phyloP scores from a whole-genome alignment of 2,888 invertebrate species.

The Elaeidobius kamerunicus region DNA sequence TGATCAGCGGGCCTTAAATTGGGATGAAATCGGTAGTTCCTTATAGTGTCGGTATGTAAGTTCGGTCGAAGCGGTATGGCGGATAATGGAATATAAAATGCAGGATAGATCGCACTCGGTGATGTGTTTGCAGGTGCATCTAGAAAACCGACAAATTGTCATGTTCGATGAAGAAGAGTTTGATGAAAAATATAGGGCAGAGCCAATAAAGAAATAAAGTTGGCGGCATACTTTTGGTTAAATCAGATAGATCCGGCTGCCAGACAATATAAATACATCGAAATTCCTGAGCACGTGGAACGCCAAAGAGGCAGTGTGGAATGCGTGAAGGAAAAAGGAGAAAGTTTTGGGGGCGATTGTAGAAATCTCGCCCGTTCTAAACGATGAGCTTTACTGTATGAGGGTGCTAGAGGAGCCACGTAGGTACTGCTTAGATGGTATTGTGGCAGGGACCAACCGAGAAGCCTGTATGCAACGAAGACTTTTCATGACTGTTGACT shows the following conservation, averaged over 20 bases:
- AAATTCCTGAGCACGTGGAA: conserved; percentile 3
- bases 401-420: no score
- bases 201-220: neutral
- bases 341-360: no score
- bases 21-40: neutral
- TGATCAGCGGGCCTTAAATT: neutral
- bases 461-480: no score
- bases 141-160: neutral
- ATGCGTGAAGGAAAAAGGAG: no score
- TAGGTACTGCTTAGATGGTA: no score
- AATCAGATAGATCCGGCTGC: neutral
- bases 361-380: no score
- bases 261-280: neutral
- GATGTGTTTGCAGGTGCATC: neutral
- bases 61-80: conserved; percentile 13
- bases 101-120: neutral
- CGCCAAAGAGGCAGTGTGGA: no score
- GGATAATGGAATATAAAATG: conserved; percentile 3
- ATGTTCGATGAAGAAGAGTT: neutral
- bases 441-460: no score
- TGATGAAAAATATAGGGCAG: neutral
- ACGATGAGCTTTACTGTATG: no score
- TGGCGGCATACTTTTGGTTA: neutral
- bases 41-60: conserved; percentile 12
- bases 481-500: no score